Evolutionary conservation across 2,797 vertebrate genomes (phyloP).

Genomic region (Myripristis jacobus): DNA sequence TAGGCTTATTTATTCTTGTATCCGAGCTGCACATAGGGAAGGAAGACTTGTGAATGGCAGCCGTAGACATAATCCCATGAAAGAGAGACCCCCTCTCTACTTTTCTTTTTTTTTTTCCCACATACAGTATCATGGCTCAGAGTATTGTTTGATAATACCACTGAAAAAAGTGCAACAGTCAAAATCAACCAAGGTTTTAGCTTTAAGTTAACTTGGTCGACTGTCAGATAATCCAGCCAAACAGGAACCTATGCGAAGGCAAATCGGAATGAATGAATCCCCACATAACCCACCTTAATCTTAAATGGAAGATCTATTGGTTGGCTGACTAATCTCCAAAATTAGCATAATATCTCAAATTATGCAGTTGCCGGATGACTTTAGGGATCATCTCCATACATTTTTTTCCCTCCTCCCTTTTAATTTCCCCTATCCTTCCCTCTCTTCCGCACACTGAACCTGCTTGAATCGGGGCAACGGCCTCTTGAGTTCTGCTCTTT

Average conservation of each 20-base stretch:
- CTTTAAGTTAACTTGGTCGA: slow-evolving; percentile 12
- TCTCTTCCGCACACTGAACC: slow-evolving; percentile 34
- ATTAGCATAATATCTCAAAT: slow-evolving; percentile 57
- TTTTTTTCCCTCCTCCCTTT: slow-evolving; percentile 24
- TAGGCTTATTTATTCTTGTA: slow-evolving; percentile 2
- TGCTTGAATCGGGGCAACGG: slow-evolving; percentile 49
- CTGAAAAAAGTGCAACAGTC: slow-evolving; percentile 16
- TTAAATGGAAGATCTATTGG: slow-evolving; percentile 29
- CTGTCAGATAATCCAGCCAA: slow-evolving; percentile 16
- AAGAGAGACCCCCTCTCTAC: neutral
- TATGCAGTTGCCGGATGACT: slow-evolving; percentile 28
- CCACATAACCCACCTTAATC: slow-evolving; percentile 42
- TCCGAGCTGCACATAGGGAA: slow-evolving; percentile 9
- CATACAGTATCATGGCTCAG: slow-evolving; percentile 2
- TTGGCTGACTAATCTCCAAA: slow-evolving; percentile 44
- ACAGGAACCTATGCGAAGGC: slow-evolving; percentile 5
- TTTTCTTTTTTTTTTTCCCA: slow-evolving; percentile 9
- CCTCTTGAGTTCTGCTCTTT: slow-evolving; percentile 68
- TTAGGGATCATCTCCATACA: slow-evolving; percentile 45
- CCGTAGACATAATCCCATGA: slow-evolving; percentile 23
- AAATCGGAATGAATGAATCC: slow-evolving; percentile 27
- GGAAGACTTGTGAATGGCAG: neutral
- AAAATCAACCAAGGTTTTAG: slow-evolving; percentile 25
- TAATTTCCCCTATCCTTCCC: slow-evolving; percentile 21
- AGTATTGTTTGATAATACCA: slow-evolving; percentile 1